Conservation (phyloP, 2,888 invertebrate genomes). For the Trisateles emortualis region DNA sequence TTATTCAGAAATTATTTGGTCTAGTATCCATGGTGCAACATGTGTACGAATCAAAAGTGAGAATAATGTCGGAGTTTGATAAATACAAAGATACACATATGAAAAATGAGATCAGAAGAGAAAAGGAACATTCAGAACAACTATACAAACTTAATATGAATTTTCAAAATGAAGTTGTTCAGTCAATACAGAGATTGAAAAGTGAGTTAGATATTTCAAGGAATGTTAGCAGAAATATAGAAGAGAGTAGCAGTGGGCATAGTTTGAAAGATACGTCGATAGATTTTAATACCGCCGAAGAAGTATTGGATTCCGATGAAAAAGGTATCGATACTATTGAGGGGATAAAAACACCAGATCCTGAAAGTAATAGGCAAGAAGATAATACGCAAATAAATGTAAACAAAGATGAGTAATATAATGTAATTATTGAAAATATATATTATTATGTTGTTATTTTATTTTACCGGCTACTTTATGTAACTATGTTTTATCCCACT, state of each 20-base stretch:
- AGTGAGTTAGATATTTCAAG: conserved; percentile 78
- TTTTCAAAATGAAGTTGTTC: conserved; percentile 80
- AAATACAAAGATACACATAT: conserved; percentile 79
- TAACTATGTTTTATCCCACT: no score
- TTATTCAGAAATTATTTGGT: conserved; percentile 76
- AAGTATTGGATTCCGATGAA: conserved; percentile 37
- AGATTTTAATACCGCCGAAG: conserved; percentile 65
- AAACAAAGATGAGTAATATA: conserved; percentile 27
- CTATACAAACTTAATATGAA: conserved; percentile 81
- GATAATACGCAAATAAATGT: conserved; percentile 26
- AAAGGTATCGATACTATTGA: conserved; percentile 41
- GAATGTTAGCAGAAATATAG: conserved; percentile 59
- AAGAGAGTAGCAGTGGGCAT: conserved; percentile 49
- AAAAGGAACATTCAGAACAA: conserved; percentile 80
- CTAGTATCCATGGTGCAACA: conserved; percentile 82
- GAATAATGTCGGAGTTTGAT: conserved; percentile 78
- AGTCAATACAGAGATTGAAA: conserved; percentile 76
- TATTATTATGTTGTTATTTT: background rate
- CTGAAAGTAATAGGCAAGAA: background rate
- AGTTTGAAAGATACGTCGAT: conserved; percentile 63
- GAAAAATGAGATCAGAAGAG: conserved; percentile 75
- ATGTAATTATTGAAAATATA: conserved; percentile 8
- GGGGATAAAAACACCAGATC: conserved; percentile 23
- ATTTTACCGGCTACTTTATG: no score
- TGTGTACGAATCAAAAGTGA: conserved; percentile 79